A percentile compares a stretch with the other conserved stretches of the same genome.
Evolutionary conservation across 2,113 vertebrate genomes (phyloP).

Genomic region (Grus americana): DNA sequence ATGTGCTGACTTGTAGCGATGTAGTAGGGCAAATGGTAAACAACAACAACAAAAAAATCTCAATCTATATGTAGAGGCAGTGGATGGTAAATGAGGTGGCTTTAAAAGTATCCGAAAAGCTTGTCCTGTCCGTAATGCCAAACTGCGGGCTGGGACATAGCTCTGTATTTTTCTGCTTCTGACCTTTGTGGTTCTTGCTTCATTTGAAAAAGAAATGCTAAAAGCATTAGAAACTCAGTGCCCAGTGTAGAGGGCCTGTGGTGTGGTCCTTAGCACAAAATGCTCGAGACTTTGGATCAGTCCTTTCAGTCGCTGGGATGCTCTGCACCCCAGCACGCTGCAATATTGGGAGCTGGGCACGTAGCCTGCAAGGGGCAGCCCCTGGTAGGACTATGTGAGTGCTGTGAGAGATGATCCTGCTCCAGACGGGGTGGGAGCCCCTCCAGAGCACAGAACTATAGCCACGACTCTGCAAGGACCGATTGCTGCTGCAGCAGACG

Average conservation of each 20-base stretch:
- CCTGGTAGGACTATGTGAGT: not conserved
- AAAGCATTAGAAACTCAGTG: not conserved
- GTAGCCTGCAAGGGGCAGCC: not conserved
- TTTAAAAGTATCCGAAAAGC: not conserved
- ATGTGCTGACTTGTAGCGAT: accelerated
- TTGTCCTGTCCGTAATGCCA: not conserved
- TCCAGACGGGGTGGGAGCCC: not conserved
- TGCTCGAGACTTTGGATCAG: not conserved
- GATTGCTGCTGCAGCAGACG: not conserved
- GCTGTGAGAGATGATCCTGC: not conserved
- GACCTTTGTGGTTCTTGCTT: not conserved
- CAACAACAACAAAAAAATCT: not conserved
- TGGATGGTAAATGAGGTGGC: no score
- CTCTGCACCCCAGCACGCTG: not conserved
- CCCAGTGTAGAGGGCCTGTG: not conserved
- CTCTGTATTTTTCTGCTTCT: not conserved
- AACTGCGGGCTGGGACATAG: not conserved
- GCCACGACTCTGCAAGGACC: not conserved
- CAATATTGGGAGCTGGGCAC: not conserved
- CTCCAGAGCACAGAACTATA: not conserved
- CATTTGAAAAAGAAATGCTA: not conserved
- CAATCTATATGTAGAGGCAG: accelerated
- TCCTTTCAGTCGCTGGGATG: not conserved
- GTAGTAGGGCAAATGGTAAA: not conserved
- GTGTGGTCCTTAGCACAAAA: not conserved